Percentiles rank a stretch among this genome's conserved stretches.
These are phyloP conservation scores for Plutella xylostella DNA, from an alignment of 2,888 invertebrate species.

Conservation along the genomic window DNA sequence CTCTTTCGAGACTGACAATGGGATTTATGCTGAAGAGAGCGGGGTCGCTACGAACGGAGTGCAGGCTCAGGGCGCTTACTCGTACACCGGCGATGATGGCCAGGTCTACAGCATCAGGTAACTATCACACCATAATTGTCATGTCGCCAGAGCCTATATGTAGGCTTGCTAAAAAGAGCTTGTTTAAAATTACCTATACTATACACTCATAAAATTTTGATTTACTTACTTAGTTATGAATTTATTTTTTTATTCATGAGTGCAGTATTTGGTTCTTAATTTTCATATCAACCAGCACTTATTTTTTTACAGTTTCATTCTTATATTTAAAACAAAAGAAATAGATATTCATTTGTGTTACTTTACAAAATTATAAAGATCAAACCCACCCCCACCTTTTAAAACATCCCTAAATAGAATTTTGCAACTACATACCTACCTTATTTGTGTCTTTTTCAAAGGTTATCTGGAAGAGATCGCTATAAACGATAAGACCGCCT, in stretches of 20 bases:
- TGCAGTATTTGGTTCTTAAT: too few species aligned
- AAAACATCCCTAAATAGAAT: not conserved
- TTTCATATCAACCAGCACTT: too few species aligned
- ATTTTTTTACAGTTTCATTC: too few species aligned
- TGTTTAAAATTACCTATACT: not conserved
- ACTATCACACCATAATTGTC: conserved; percentile 6
- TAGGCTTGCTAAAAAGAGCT: too few species aligned
- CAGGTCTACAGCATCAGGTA: conserved; percentile 51
- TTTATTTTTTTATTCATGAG: too few species aligned
- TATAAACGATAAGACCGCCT: too few species aligned
- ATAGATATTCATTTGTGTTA: not conserved
- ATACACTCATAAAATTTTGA: too few species aligned
- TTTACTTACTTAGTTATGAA: too few species aligned
- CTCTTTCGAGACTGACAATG: conserved; percentile 55
- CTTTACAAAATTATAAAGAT: not conserved
- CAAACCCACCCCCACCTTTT: not conserved
- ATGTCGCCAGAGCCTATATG: too few species aligned
- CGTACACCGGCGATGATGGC: conserved; percentile 59
- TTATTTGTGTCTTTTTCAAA: too few species aligned
- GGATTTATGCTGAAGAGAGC: conserved; percentile 50
- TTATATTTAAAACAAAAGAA: too few species aligned
- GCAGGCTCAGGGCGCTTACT: conserved; percentile 49
- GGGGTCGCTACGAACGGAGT: conserved; percentile 56
- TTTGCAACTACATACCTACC: not conserved
- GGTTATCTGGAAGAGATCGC: too few species aligned